Evolutionary conservation across 2,113 vertebrate species (phyloP), one percentile per base, ranked within the genome.

Genomic region (Catharus fuscescens): DNA sequence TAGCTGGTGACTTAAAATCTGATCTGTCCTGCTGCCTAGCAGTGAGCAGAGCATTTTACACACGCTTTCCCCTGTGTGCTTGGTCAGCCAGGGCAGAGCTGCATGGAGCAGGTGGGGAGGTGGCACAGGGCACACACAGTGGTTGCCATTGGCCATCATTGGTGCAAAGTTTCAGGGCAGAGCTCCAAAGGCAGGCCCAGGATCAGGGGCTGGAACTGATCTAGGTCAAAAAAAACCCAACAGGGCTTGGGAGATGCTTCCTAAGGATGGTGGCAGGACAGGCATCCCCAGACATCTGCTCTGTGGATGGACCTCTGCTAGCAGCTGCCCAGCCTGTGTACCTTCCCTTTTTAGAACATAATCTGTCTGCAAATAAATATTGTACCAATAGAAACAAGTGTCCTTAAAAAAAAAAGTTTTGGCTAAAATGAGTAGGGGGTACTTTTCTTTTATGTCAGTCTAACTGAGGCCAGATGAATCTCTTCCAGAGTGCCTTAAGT

Each of bases 161-260:
- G 3, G 21, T 78, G 31, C 25, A 24, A 28, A 40, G 17, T 34
- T 73, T 84, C 0, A 0, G 31, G 45, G 25, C 12, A 80, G 45
- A 79, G 31, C 59, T 78, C 13, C 2, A 2, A 42, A 60, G 40
- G 10, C 23, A 45, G 29, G 26, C 42, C 19, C 0, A 6, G 25
- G 16, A 7, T 52, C 16, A 54, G 47, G 42, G 62, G 5, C 50
- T 65, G 69, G 38, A 80, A 38, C 20, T 77, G 20, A 81, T 57
- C 31, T 36, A 73, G 12, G 40, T 25, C 8, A 2, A 23, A 21
- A 14, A 34, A 31, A 9, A 3, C 0, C 0, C 1, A 74, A 3
- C 10, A 47, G 52, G 77, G 13, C 21, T 71, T 53, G 31, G 24
- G n/a, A 74, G 73, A 15, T 48, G 7, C 25, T 73, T 80, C 34